phyloP scores from a whole-genome alignment of 37 sponge, comb jelly and placozoan species.

The Aplysina aerophoba region DNA sequence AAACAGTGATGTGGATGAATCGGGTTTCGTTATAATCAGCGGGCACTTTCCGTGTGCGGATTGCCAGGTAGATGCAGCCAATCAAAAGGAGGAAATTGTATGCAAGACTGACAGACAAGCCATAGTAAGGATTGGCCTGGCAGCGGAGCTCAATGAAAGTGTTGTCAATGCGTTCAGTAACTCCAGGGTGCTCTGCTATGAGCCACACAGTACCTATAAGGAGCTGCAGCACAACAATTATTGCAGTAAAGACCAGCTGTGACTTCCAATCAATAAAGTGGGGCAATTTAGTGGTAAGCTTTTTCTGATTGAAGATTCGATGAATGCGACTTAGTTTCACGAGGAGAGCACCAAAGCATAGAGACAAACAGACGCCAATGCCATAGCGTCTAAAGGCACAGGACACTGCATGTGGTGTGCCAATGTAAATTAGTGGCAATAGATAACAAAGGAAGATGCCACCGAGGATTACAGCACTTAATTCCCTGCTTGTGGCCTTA shows the following conservation, averaged over 20 bases:
- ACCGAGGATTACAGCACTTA: conserved; percentile 48
- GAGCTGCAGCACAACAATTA: conserved; percentile 27
- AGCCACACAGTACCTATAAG: conserved; percentile 44
- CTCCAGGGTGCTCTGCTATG: conserved; percentile 39
- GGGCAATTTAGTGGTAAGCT: neutral
- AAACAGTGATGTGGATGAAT: conserved; percentile 60
- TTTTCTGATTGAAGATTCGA: conserved; percentile 55
- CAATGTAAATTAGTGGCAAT: conserved; percentile 41
- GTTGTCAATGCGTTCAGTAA: neutral
- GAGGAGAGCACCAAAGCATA: conserved; percentile 60
- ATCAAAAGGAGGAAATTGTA: conserved; percentile 60
- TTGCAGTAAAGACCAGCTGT: conserved; percentile 48
- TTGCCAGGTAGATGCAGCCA: conserved; percentile 47
- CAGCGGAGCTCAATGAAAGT: conserved; percentile 25
- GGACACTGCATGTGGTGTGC: conserved; percentile 38
- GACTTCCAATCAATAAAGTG: conserved; percentile 17
- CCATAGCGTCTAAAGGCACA: conserved; percentile 53
- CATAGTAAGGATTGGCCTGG: neutral
- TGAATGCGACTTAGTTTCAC: conserved; percentile 62
- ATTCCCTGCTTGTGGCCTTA: conserved; percentile 77
- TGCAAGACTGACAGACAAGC: conserved; percentile 24
- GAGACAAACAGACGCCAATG: conserved; percentile 44
- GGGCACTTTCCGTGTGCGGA: conserved; percentile 63
- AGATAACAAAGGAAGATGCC: conserved; percentile 58
- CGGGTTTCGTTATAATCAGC: conserved; percentile 69